Base-by-base conservation (phyloP, 2,113 vertebrate genomes). In the Caretta caretta region DNA sequence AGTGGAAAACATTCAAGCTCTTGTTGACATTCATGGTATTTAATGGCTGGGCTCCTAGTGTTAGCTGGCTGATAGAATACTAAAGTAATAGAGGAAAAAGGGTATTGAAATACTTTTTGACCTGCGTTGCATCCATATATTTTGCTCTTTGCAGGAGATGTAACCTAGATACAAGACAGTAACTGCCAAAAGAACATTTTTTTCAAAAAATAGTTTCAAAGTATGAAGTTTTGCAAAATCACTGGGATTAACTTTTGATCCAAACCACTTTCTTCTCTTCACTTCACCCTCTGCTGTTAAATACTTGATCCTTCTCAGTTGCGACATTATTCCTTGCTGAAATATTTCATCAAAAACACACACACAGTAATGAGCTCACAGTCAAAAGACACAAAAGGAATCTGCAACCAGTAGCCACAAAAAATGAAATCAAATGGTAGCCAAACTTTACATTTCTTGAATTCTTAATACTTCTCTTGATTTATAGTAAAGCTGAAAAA, bases 221-320 rank as follows among this genome's bases (percentile, higher is more conserved):
- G 24, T 93, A 84, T 90, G 86, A 93, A 93, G 20, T 0, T 86
- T 94, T 93, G 19, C 6, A 69, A 84, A 80, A 89, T 97, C 54
- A 78, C 94, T 93, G 94, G 49, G 92, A 97, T 96, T 95, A 96
- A 90, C 56, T 95, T 96, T 76, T 90, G 88, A 93, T 94, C 80
- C 97, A 96, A 93, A 93, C 76, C 76, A 76, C 51, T 92, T 51
- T 83, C 92, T 90, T 86, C 25, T 65, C 62, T 42, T 72, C 90
- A 38, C 35, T 87, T 53, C 84, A 48, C 62, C 87, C 46, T 93
- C 90, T 93, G 56, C 84, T 86, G 51, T 92, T 94, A 90, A 97
- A 96, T 96, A 95, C 87, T 96, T 87, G 50, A 96, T 91, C 53
- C 38, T 93, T 89, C 89, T 93, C 88, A 84, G 80, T 89, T 80